Base-by-base conservation (phyloP, 2,113 vertebrate species). In the Paratilapia polleni region DNA sequence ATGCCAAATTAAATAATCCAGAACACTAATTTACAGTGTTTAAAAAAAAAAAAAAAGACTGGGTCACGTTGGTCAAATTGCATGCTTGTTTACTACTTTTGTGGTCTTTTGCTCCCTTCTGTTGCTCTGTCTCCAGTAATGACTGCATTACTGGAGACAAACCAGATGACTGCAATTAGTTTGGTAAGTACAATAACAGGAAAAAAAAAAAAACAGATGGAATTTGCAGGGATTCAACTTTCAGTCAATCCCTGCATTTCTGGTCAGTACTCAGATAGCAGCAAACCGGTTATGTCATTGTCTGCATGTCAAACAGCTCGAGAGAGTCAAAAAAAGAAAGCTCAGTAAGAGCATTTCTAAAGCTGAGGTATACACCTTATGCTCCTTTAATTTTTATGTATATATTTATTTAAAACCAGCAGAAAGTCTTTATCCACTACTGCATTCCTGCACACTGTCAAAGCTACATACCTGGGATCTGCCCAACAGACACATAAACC, bases 81-180 rank as follows among this genome's bases (percentile, higher is more conserved):
- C 6, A 28, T 59, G 24, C 41, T 68, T 28, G 15, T 49, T 68
- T 49, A 73, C 26, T 73, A 54, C 47, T 52, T 73, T 54, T 34
- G 47, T 73, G 68, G 43, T 52, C 66, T 52, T 73, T 68, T 54
- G 13, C 68, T 54, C 47, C 19, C 47, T 34, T 54, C 43, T 73
- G 47, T 34, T 52, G 52, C 4, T 1, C 47, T 1, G 47, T 54
- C 68, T 73, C 47, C 31, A 28, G 26, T 52, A 0, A 47, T 73
- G 66, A 70, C 43, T 73, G 43, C 66, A 52, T 52, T 20, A 73
- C 43, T 52, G 43, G 43, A 52, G 66, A 73, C 31, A 52, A 8
- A 73, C 43, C 66, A 73, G 43, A 52, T 73, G 43, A 73, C 66
- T 73, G 66, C 43, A 73, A 73, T 73, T 73, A 73, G 24, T 52